These are phyloP conservation scores for Platyura marginata DNA, from an alignment of 1,140 invertebrate genomes.

Conservation along the genomic window DNA sequence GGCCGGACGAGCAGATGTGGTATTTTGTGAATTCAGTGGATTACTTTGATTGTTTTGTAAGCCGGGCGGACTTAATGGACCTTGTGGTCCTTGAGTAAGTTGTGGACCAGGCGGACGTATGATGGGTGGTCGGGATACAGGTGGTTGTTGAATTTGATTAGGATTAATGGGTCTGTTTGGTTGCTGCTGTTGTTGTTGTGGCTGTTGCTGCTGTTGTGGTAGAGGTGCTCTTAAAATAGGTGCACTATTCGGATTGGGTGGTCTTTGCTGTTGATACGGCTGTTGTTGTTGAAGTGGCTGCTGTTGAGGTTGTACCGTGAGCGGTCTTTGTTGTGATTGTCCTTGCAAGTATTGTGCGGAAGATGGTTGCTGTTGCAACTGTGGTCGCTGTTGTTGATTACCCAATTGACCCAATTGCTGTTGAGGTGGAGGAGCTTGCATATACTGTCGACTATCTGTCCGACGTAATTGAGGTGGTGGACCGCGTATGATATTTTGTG, in stretches of 20 bases:
- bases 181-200: not conserved
- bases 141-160: not conserved
- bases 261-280: not conserved
- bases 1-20: not conserved
- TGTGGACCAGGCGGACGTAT: not conserved
- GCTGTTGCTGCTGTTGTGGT: not conserved
- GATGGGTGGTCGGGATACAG: not conserved
- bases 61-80: no score
- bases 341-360: not conserved
- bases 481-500: not conserved
- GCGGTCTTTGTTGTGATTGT: no score
- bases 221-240: not conserved
- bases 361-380: constrained; percentile 1
- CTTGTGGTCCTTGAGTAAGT: no score
- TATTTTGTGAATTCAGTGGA: no score
- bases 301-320: constrained; percentile 7
- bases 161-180: not conserved
- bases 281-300: not conserved
- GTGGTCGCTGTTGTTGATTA: not conserved
- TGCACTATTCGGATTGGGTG: not conserved
- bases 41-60: no score
- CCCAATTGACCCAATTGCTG: not conserved
- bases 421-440: not conserved
- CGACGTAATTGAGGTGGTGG: not conserved
- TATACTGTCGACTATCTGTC: not conserved